Evolutionary conservation across 53 echinoderm and acorn worm genomes (phyloP), one percentile per base, ranked within the genome.

Genomic region (Holothuria scabra): DNA sequence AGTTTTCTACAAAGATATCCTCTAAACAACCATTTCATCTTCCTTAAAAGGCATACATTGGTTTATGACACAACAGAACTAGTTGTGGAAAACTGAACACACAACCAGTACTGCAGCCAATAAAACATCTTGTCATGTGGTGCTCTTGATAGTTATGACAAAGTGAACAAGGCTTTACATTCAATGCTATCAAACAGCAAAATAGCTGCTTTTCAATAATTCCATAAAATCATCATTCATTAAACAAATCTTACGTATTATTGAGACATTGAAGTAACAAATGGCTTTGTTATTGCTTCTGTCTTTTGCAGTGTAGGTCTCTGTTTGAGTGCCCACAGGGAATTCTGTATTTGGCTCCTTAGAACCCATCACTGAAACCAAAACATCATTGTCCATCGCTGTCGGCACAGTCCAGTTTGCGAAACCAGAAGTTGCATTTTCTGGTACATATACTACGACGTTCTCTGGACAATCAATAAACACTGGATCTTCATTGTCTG

Each of bases 261-360:
- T 60, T 9, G 75, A 65, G 41, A 91, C 84, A 23, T 20, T 49
- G 65, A 91, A 86, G 30, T 55, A 22, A 57, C 90, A 90, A 12
- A 74, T 76, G 20, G 56, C 83, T 9, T 31, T 5, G 23, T 85
- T 58, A 23, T 68, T 64, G 24, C 56, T 62, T 35, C 25, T 63
- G 32, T 89, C 89, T n/a, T 46, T 78, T 6, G 84, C 89, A 10
- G 66, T 85, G 85, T 85, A 89, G 18, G 41, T 65, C 29, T 85
- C 85, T 4, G 56, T 66, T 16, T 76, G 85, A 32, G 33, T 52
- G 5, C 89, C 89, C 9, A 66, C 8, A 1, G 80, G 31, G 81
- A 78, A 89, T 19, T 70, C 81, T 4, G 56, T 79, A 16, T 52
- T 52, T 35, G 84, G 84, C 5, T 57, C 60, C 32, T 41, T 56